Evolutionary conservation across 2,888 invertebrate genomes (phyloP).

Genomic region (Orchestes rusci): DNA sequence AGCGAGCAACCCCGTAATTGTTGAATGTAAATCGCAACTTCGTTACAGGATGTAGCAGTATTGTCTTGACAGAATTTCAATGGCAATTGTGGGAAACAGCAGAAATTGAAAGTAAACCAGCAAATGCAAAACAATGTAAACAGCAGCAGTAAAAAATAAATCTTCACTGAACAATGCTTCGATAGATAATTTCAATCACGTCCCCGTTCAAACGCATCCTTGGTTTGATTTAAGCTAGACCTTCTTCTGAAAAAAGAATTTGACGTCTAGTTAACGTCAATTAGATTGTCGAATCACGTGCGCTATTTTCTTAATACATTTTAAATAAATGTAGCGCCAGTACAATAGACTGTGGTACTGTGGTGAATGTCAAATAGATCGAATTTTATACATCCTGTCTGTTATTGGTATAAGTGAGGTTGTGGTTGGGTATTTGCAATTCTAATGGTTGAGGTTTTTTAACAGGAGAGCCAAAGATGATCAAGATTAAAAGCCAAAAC

Average conservation of each 20-base stretch:
- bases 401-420: not conserved
- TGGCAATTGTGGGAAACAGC: too few species aligned
- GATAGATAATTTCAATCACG: conserved; percentile 12
- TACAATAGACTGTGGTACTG: conserved; percentile 10
- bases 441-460: too few species aligned
- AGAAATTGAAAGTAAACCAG: too few species aligned
- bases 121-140: not conserved
- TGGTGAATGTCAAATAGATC: not conserved
- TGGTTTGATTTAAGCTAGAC: conserved; percentile 23
- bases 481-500: too few species aligned
- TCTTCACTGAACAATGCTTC: not conserved
- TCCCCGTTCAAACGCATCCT: conserved; percentile 15
- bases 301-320: conserved; percentile 26
- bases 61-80: too few species aligned
- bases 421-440: not conserved
- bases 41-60: too few species aligned
- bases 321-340: conserved; percentile 28
- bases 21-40: too few species aligned
- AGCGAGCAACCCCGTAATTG: too few species aligned
- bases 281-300: conserved; percentile 20
- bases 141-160: not conserved
- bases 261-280: conserved; percentile 15
- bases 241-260: conserved; percentile 20
- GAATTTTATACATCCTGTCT: conserved; percentile 1
- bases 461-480: too few species aligned